Evolutionary conservation across 2,888 invertebrate species (phyloP).

Genomic region (Syrista parreyssii): DNA sequence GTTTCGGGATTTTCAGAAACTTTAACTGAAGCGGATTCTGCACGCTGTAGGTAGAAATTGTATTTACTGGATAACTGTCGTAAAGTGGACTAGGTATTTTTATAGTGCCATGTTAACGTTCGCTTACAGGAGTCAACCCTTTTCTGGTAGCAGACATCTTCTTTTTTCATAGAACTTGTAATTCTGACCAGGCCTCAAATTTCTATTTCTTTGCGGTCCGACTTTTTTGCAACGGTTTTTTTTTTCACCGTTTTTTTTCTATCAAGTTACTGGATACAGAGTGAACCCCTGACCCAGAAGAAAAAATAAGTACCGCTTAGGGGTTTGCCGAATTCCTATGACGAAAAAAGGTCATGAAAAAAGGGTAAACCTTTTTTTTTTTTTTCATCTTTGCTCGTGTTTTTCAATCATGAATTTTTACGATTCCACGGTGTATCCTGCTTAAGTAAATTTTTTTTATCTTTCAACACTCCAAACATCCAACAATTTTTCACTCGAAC

Average conservation of each 20-base stretch:
- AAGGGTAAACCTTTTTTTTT: no score
- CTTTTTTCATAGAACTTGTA: slow-evolving; percentile 3
- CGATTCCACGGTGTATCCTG: neutral
- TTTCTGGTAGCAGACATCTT: slow-evolving; percentile 26
- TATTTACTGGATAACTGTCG: neutral
- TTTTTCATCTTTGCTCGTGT: no score
- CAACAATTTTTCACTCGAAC: neutral
- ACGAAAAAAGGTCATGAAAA: neutral
- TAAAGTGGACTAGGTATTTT: neutral
- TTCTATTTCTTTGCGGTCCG: slow-evolving; percentile 27
- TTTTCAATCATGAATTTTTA: neutral
- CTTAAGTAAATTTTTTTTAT: neutral
- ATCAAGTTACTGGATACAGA: neutral
- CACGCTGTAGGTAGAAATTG: no score
- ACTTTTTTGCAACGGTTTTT: slow-evolving; percentile 17
- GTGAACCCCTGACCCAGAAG: slow-evolving; percentile 26
- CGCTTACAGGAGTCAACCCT: slow-evolving; percentile 40
- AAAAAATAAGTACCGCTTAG: slow-evolving; percentile 21
- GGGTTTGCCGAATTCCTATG: neutral
- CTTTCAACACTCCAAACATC: neutral
- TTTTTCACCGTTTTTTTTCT: slow-evolving; percentile 23
- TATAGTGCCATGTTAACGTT: slow-evolving; percentile 26
- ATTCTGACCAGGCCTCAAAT: neutral
- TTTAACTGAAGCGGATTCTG: no score
- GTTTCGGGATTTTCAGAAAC: no score